Conservation (phyloP, 2,888 invertebrate species). For the Keiferia lycopersicella region DNA sequence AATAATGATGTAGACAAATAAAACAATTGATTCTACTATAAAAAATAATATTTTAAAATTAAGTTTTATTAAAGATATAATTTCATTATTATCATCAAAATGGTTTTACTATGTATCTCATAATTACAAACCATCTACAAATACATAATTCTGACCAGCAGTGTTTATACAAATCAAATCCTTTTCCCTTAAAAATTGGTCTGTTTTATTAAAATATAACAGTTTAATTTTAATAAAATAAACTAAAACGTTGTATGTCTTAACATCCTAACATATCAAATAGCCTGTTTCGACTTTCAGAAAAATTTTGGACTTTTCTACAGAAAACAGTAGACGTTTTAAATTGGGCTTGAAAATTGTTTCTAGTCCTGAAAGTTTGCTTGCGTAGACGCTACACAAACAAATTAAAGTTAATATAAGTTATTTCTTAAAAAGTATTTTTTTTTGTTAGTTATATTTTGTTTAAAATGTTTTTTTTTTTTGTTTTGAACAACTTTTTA, state of each 20-base stretch:
- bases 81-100: too few species aligned
- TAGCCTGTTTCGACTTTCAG: slow-evolving; percentile 29
- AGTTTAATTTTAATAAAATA: not conserved
- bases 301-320: slow-evolving; percentile 26
- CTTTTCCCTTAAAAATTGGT: not conserved
- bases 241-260: slow-evolving; percentile 39
- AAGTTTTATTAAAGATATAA: too few species aligned
- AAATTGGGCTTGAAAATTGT: not conserved
- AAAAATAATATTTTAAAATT: too few species aligned
- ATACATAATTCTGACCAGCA: slow-evolving; percentile 30
- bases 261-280: slow-evolving; percentile 63
- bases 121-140: slow-evolving; percentile 35
- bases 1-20: too few species aligned
- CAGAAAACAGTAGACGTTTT: slow-evolving; percentile 24
- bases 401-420: not conserved
- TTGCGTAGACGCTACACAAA: not conserved
- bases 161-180: not conserved
- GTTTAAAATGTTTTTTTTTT: not conserved
- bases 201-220: not conserved
- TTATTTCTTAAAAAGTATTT: not conserved
- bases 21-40: too few species aligned
- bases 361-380: slow-evolving; percentile 10
- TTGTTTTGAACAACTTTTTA: too few species aligned
- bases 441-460: not conserved
- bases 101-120: slow-evolving; percentile 22